Conservation (phyloP, 92 coral and sea anemone genomes). For the Desmophyllum pertusum region DNA sequence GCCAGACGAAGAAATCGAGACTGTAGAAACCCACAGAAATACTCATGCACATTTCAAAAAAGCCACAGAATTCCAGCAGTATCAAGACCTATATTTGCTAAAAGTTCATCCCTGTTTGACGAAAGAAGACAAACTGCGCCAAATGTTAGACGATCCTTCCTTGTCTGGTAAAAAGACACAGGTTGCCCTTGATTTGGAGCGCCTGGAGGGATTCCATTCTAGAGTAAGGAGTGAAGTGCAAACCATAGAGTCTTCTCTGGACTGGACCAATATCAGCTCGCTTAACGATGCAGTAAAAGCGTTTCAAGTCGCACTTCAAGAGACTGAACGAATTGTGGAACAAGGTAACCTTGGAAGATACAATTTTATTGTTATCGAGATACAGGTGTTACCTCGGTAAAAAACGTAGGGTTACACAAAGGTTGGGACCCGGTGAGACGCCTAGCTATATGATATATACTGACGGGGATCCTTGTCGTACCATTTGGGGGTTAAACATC, state of each 20-base stretch:
- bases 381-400: too few relatives aligned
- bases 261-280: slow-evolving; percentile 27
- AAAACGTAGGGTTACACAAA: too few relatives aligned
- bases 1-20: neutral
- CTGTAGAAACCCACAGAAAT: slow-evolving; percentile 9
- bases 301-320: slow-evolving; percentile 13
- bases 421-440: too few relatives aligned
- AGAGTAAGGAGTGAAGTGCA: slow-evolving; percentile 12
- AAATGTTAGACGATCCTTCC: slow-evolving; percentile 4
- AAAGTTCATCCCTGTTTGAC: slow-evolving; percentile 30
- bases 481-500: too few relatives aligned
- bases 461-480: too few relatives aligned
- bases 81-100: slow-evolving; percentile 26
- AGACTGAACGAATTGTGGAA: slow-evolving; percentile 19
- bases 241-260: slow-evolving; percentile 11
- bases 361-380: too few relatives aligned
- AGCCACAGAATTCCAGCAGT: slow-evolving; percentile 42
- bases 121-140: slow-evolving; percentile 11
- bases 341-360: too few relatives aligned
- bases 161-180: neutral
- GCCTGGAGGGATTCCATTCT: neutral
- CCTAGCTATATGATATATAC: too few relatives aligned
- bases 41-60: slow-evolving; percentile 24
- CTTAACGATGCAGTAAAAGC: slow-evolving; percentile 16
- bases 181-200: slow-evolving; percentile 37